phyloP scores from a whole-genome alignment of 1,140 invertebrate genomes.

The Drosophila orosa region DNA sequence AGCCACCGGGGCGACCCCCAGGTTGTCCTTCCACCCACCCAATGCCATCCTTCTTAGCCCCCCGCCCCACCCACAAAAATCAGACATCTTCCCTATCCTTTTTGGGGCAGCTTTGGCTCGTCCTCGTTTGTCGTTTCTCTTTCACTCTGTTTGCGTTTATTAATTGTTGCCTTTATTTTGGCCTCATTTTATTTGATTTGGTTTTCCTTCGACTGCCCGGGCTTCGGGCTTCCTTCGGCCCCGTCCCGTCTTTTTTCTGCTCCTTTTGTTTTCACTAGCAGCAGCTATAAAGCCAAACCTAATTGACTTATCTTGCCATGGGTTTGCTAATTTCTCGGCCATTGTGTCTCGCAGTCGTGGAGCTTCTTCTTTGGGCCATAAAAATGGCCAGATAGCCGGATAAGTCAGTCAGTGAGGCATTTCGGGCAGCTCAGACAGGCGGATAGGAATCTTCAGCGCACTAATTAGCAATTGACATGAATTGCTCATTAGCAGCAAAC shows the following conservation, averaged over 20 bases:
- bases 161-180: conserved; percentile 80
- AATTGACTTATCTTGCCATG: conserved; percentile 82
- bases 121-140: conserved; percentile 52
- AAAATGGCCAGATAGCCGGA: conserved; percentile 69
- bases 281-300: conserved; percentile 82
- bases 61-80: conserved; percentile 8
- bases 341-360: conserved; percentile 59
- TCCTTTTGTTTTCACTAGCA: conserved; percentile 63
- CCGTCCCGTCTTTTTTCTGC: conserved; percentile 50
- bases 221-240: conserved; percentile 8
- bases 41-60: conserved; percentile 12
- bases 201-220: conserved; percentile 57
- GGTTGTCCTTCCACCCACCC: conserved; percentile 19
- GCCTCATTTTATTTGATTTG: conserved; percentile 82
- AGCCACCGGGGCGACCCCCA: conserved; percentile 25
- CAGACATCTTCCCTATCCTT: conserved; percentile 31
- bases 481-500: conserved; percentile 83
- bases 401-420: conserved; percentile 67
- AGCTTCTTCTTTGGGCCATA: conserved; percentile 61
- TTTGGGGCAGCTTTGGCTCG: conserved; percentile 58
- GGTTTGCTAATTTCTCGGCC: conserved; percentile 80
- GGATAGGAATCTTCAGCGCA: conserved; percentile 80
- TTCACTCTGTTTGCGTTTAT: conserved; percentile 75
- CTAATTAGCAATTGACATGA: conserved; percentile 84
- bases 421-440: conserved; percentile 56